phyloP scores from a whole-genome alignment of 1,140 invertebrate species.

The Venturia canescens region DNA sequence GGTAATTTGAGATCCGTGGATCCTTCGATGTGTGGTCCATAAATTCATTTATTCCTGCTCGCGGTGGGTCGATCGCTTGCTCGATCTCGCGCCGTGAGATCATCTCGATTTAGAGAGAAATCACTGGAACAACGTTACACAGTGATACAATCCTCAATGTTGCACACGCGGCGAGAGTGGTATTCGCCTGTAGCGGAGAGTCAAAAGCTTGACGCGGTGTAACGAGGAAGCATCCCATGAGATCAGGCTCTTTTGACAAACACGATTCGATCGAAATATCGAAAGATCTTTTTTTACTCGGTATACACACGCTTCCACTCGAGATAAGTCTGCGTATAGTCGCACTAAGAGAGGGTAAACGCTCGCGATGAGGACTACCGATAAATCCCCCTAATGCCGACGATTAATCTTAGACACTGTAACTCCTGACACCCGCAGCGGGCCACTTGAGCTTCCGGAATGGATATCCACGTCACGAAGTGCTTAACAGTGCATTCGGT shows the following conservation, averaged over 20 bases:
- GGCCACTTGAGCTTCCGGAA: conserved; percentile 66
- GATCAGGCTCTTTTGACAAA: conserved; percentile 21
- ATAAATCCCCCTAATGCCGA: conserved; percentile 70
- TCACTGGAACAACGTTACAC: not conserved
- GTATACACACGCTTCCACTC: not conserved
- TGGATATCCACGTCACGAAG: conserved; percentile 68
- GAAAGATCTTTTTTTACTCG: not conserved
- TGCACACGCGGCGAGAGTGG: not conserved
- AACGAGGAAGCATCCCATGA: conserved; percentile 28
- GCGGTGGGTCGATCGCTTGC: not conserved
- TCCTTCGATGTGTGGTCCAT: not conserved
- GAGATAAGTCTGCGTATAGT: conserved; percentile 24
- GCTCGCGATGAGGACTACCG: conserved; percentile 64
- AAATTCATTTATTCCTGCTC: conserved; percentile 28
- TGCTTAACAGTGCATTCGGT: not conserved
- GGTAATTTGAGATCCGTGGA: not conserved
- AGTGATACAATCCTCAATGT: not conserved
- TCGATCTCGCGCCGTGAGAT: not conserved
- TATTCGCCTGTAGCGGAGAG: not conserved
- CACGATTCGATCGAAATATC: conserved; percentile 35
- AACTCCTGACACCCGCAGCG: conserved; percentile 51
- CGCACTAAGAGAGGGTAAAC: conserved; percentile 53
- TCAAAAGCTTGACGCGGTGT: not conserved
- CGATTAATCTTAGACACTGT: conserved; percentile 68
- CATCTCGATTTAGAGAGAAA: not conserved